Base-by-base conservation (phyloP, 1,140 invertebrate genomes). In the Asobara japonica region DNA sequence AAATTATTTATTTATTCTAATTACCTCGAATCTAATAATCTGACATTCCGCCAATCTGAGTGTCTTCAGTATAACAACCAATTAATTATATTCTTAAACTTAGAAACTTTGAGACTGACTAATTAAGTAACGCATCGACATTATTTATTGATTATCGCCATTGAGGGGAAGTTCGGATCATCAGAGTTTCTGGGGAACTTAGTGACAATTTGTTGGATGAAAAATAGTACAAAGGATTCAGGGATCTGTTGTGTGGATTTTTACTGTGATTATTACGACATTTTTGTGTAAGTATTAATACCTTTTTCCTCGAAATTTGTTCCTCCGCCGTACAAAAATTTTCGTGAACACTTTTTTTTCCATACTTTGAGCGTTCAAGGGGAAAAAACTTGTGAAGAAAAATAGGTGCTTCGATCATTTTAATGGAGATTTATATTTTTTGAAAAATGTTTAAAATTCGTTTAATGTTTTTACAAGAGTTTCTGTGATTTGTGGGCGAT, bases 61-160 rank as follows among this genome's bases (percentile, higher is more conserved):
- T 3, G 22, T 25, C 41, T 18, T 45, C 41, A 45, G 29, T 16
- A 29, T 30, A 2, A 29, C 30, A 62, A 62, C 27, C 25, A 62
- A 31, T 6, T 30, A 27, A 62, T 29, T 11, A 62, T 30, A 13
- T 3, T 6, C 30, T 13, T 3, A 16, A 6, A 62, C 29, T 30
- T 16, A 30, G 60, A 30, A 62, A 62, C 60, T 31, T 62, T 13
- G 60, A 62, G 60, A 62, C 60, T 62, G 60, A 62, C 27, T 62
- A 30, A 62, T 62, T 31, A 60, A 60, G 8, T 62, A 30, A 31
- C 18, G 11, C 3, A 30, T 25, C 20, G 25, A 60, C 2, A 27
- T 27, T 60, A 60, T 60, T 60, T 60, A 60, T 27, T 5, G n/a
- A 3, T 16, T 13, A 4, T 16, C n/a, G 33, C 16, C n/a, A n/a